Evolutionary conservation across 2,797 vertebrate species (phyloP), one percentile per base, ranked within the genome.

Genomic region (Lateolabrax maculatus): DNA sequence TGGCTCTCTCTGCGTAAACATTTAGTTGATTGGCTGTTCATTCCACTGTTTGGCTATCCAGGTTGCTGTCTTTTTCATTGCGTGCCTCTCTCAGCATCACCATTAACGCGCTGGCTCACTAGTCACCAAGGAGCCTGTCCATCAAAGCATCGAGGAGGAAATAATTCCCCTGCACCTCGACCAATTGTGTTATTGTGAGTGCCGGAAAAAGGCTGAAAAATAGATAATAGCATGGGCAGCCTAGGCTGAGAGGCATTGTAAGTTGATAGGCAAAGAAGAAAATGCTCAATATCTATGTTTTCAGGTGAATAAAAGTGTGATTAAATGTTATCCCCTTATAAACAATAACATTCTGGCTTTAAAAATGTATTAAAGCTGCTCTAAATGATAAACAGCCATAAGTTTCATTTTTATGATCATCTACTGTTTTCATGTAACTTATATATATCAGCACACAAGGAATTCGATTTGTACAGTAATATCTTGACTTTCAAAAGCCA

Each of bases 51-150:
- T 79, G 68, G 39, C 70, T 85, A 48, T 76, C 58, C 69, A 23
- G 65, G 75, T 77, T 63, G 43, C 60, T 52, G 72, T 66, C 64
- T 75, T 66, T 75, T 43, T 83, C 57, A 10, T 27, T 25, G 29
- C 43, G 11, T 52, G 66, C 60, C 49, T 73, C 78, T 74, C 64
- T 53, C 82, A 56, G 63, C 71, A 75, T 81, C 75, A 63, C 49
- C 58, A 79, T 83, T 87, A 84, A 81, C 60, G 75, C 10, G 13
- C 60, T 63, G 68, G 58, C 73, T 81, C 62, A 21, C 48, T 44
- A 46, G 53, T 66, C 84, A 77, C 67, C 16, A 0, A 80, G 81
- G 74, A 86, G 52, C 44, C 65, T 65, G 81, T 77, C 87, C 69
- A 74, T 90, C 78, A 86, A 76, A 43, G 75, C 29, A 52, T 71